phyloP scores from a whole-genome alignment of 2,113 vertebrate species.

The Nestor notabilis region DNA sequence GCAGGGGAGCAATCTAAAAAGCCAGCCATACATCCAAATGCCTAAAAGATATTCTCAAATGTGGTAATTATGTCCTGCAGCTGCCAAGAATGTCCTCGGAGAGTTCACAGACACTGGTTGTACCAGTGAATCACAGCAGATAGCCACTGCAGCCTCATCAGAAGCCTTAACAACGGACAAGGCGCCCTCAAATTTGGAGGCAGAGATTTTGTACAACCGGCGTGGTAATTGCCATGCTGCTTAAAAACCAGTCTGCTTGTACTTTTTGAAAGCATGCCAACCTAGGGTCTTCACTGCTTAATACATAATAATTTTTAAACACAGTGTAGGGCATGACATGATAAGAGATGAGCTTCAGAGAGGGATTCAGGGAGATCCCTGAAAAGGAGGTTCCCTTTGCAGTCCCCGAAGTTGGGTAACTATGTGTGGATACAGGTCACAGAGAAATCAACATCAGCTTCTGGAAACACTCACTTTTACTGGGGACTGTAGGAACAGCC shows the following conservation, averaged over 20 bases:
- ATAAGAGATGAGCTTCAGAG: neutral
- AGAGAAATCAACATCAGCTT: neutral
- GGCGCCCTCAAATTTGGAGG: conserved; percentile 41
- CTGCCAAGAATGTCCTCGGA: conserved; percentile 74
- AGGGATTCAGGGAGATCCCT: neutral
- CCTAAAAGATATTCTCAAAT: conserved; percentile 78
- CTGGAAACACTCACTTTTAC: neutral
- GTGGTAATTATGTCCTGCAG: conserved; percentile 79
- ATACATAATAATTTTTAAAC: neutral
- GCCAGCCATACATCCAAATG: conserved; percentile 75
- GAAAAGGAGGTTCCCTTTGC: neutral
- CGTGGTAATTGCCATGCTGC: neutral
- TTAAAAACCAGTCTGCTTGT: neutral
- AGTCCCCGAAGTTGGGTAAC: neutral
- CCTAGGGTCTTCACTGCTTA: neutral
- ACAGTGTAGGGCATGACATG: accelerated
- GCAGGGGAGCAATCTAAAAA: conserved; percentile 76
- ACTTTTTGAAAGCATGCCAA: neutral
- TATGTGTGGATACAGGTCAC: neutral
- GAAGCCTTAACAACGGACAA: conserved; percentile 11
- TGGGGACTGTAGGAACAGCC: neutral
- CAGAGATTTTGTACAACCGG: neutral
- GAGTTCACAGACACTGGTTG: conserved; percentile 63
- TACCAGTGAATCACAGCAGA: conserved; percentile 63
- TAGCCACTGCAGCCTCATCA: conserved; percentile 7